A percentile compares a stretch with the other conserved stretches of the same genome.
Conservation (phyloP, 2,113 vertebrate species). For the Mesembrinibis cayennensis region DNA sequence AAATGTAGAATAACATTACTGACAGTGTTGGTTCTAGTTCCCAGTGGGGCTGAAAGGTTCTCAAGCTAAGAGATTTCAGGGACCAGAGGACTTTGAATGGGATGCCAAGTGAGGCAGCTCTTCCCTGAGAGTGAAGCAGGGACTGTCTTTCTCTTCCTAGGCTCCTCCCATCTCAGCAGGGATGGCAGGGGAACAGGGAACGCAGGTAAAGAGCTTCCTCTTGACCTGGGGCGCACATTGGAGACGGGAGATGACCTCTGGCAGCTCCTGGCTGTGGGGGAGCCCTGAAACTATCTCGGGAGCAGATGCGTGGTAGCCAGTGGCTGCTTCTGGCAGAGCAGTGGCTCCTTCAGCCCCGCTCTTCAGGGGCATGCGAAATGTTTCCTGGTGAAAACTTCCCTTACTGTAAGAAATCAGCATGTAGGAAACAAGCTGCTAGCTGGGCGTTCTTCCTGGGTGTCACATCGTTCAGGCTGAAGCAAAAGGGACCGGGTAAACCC, state of each 20-base stretch:
- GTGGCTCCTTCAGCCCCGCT: not conserved
- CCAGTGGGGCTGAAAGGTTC: not conserved
- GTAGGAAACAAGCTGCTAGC: not conserved
- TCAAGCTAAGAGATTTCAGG: not conserved
- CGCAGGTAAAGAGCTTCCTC: not conserved
- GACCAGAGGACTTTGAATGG: accelerated
- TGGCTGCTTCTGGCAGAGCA: no score
- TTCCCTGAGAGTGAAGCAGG: accelerated
- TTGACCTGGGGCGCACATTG: no score
- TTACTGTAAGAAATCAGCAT: not conserved
- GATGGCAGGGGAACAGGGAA: not conserved
- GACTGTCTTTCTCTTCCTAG: not conserved
- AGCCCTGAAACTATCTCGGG: not conserved
- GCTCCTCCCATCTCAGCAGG: not conserved
- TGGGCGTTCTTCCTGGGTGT: accelerated
- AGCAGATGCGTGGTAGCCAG: accelerated
- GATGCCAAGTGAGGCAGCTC: not conserved
- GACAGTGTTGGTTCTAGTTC: not conserved
- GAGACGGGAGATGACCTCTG: not conserved
- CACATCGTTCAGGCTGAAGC: not conserved
- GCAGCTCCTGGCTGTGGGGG: not conserved
- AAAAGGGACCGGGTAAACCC: not conserved
- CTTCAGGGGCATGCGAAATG: not conserved
- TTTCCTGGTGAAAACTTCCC: not conserved
- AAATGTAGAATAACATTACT: accelerated